Conservation (phyloP, 2,888 invertebrate species). For the Barypeithes pellucidus region DNA sequence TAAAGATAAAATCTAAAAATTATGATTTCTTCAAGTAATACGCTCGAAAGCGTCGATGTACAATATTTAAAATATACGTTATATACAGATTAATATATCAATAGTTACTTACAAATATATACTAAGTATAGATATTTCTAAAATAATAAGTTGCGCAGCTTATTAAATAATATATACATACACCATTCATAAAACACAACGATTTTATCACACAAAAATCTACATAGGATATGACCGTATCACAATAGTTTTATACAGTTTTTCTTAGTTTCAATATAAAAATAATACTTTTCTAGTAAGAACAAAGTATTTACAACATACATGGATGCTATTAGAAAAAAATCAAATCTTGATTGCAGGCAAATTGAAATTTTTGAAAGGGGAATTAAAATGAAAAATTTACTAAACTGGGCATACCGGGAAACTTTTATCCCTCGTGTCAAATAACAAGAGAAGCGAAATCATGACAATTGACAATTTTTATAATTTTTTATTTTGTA, state of each 20-base stretch:
- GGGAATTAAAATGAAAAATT: too few relatives aligned
- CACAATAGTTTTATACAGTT: conserved; percentile 5
- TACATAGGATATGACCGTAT: background rate
- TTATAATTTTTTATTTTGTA: too few relatives aligned
- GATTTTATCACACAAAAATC: background rate
- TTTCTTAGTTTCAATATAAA: background rate
- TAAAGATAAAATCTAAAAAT: too few relatives aligned
- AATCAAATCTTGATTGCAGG: too few relatives aligned
- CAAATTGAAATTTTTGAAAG: too few relatives aligned
- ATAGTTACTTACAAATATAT: too few relatives aligned
- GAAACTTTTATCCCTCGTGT: too few relatives aligned
- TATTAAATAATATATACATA: conserved; percentile 9
- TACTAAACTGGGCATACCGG: too few relatives aligned
- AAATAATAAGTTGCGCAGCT: background rate
- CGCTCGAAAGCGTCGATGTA: background rate
- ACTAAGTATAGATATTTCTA: conserved; percentile 1
- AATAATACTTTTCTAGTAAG: conserved; percentile 19
- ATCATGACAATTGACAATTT: too few relatives aligned
- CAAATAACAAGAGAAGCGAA: too few relatives aligned
- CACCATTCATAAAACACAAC: conserved; percentile 8
- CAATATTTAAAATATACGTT: background rate
- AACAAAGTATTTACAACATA: background rate
- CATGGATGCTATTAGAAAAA: background rate
- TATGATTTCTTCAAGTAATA: background rate
- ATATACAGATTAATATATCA: background rate